phyloP scores from a whole-genome alignment of 2,888 invertebrate species.

The Clistopyga incitator region DNA sequence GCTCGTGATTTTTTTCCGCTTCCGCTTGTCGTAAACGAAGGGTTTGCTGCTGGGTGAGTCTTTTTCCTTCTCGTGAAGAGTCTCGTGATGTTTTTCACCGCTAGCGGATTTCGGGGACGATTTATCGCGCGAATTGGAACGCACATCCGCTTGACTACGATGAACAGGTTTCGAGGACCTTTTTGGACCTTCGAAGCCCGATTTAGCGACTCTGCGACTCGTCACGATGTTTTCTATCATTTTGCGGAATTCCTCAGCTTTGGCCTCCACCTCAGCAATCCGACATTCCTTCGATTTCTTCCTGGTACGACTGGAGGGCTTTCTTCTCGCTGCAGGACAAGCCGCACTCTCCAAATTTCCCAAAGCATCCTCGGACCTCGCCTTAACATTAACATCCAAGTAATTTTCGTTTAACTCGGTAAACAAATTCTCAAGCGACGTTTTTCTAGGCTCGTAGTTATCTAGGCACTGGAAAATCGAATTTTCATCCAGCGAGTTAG shows the following conservation, averaged over 20 bases:
- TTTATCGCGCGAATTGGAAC: slow-evolving; percentile 38
- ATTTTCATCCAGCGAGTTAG: slow-evolving; percentile 77
- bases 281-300: slow-evolving; percentile 56
- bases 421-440: slow-evolving; percentile 73
- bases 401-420: slow-evolving; percentile 61
- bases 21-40: slow-evolving; percentile 71
- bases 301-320: slow-evolving; percentile 23
- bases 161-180: slow-evolving; percentile 46
- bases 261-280: slow-evolving; percentile 71
- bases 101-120: slow-evolving; percentile 38
- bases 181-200: slow-evolving; percentile 52
- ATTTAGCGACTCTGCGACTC: slow-evolving; percentile 66
- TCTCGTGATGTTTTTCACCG: slow-evolving; percentile 46
- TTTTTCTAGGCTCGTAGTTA: slow-evolving; percentile 62
- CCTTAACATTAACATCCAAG: slow-evolving; percentile 68
- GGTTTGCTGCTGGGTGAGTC: slow-evolving; percentile 59
- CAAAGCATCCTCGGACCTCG: slow-evolving; percentile 74
- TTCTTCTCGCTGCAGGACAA: slow-evolving; percentile 51
- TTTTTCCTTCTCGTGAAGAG: slow-evolving; percentile 33
- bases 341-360: slow-evolving; percentile 61
- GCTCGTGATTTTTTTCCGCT: slow-evolving; percentile 73
- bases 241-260: slow-evolving; percentile 73
- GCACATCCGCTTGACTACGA: slow-evolving; percentile 61
- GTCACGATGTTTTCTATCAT: slow-evolving; percentile 73
- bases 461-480: slow-evolving; percentile 70